Percentiles rank a stretch among this genome's conserved stretches.
phyloP scores from a whole-genome alignment of 2,888 invertebrate species.

The Trypoxylon attenuatum region DNA sequence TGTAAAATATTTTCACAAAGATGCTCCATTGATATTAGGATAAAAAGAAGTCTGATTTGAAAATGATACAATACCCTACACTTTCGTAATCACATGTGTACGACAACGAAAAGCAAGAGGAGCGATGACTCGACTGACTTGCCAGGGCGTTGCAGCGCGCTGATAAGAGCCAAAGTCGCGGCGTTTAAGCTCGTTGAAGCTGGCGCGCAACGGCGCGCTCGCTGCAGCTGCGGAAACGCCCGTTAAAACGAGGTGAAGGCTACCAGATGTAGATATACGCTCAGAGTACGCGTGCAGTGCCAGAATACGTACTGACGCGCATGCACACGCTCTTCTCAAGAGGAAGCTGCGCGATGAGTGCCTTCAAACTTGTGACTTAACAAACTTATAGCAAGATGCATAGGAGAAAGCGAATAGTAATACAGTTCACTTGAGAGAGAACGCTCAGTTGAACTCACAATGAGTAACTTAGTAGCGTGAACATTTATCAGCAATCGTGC shows the following conservation, averaged over 20 bases:
- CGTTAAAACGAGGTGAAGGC: slow-evolving; percentile 72
- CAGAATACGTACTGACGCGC: slow-evolving; percentile 27
- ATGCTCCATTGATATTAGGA: too few relatives aligned
- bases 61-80: too few relatives aligned
- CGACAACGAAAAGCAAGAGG: neutral
- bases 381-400: too few relatives aligned
- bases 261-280: slow-evolving; percentile 50
- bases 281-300: slow-evolving; percentile 4
- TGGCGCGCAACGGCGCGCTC: slow-evolving; percentile 46
- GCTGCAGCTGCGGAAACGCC: slow-evolving; percentile 68
- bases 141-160: neutral
- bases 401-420: slow-evolving; percentile 54
- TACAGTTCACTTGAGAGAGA: slow-evolving; percentile 24
- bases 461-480: slow-evolving; percentile 10
- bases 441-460: slow-evolving; percentile 14
- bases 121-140: neutral
- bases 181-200: slow-evolving; percentile 42
- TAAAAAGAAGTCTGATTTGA: too few relatives aligned
- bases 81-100: too few relatives aligned
- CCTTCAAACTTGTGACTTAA: too few relatives aligned
- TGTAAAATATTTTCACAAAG: too few relatives aligned
- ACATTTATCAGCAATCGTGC: slow-evolving; percentile 46
- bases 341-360: slow-evolving; percentile 48
- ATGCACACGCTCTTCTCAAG: neutral
- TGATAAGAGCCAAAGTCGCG: slow-evolving; percentile 26